phyloP scores from a whole-genome alignment of 1,140 invertebrate genomes.

The Drosophila punjabiensis region DNA sequence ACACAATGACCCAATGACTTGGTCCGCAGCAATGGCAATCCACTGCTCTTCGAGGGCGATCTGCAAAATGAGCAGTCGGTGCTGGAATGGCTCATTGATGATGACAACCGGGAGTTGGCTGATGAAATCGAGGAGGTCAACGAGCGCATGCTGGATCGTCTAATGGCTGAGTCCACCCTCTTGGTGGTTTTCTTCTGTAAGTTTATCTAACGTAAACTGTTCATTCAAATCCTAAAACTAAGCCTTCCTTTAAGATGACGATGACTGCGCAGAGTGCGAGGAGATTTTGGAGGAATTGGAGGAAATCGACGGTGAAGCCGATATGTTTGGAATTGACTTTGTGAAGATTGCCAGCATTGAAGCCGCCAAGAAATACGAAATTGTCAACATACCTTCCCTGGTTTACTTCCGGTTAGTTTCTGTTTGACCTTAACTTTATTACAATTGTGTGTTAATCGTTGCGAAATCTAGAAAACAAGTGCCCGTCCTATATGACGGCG shows the following conservation, averaged over 20 bases:
- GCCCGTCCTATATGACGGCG: conserved; percentile 96
- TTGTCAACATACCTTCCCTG: conserved; percentile 93
- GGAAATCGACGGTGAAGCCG: conserved; percentile 97
- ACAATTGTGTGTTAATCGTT: not conserved
- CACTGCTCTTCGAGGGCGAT: conserved; percentile 96
- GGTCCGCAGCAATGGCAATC: conserved; percentile 92
- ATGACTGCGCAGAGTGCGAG: conserved; percentile 95
- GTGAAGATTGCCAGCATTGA: conserved; percentile 96
- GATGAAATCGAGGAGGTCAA: conserved; percentile 98
- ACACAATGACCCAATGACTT: not conserved
- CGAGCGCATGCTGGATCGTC: conserved; percentile 94
- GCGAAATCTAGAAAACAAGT: conserved; percentile 89
- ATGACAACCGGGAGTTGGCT: conserved; percentile 96
- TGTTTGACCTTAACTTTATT: too few species aligned
- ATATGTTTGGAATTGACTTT: conserved; percentile 97
- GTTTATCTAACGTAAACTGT: conserved; percentile 75
- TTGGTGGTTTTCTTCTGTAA: conserved; percentile 97
- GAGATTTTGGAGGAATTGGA: conserved; percentile 95
- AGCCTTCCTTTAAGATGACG: conserved; percentile 89
- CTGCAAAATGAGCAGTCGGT: conserved; percentile 96
- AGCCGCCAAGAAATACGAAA: conserved; percentile 92
- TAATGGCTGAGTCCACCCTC: conserved; percentile 94
- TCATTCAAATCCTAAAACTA: not conserved
- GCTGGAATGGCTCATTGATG: conserved; percentile 96
- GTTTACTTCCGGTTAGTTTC: conserved; percentile 91